Evolutionary conservation across 92 coral and sea anemone species (phyloP), one percentile per base, ranked within the genome.

Genomic region (Epizoanthus scotinus): DNA sequence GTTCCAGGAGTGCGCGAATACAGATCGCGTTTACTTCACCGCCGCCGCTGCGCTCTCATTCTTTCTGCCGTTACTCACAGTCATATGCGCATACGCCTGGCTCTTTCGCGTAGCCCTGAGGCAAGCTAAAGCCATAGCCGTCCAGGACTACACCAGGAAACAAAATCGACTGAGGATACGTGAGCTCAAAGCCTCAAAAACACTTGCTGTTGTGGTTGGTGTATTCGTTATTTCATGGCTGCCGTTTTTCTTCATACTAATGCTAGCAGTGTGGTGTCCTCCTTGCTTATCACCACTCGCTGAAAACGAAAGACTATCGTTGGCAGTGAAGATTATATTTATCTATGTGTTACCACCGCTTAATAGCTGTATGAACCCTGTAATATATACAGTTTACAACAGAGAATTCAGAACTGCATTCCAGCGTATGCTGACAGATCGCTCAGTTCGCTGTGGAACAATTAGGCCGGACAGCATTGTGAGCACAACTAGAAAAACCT

Each of bases 311-410:
- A 65, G 36, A 18, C 86, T 90, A 19, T 84, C 88, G 8, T 75
- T 71, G 42, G 84, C 91, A 5, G 60, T 90, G 26, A 82, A 84
- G 27, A 83, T 92, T 67, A 79, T 84, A 0, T 95, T 95, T 63
- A 80, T 93, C 31, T 87, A 74, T 73, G 90, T 93, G 27, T 75
- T 95, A 64, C 99, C 99, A 0, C 73, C 90, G 20, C 73, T 93
- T 61, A 95, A 95, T 91, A 90, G 95, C 78, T 90, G 94, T 36
- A 55, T 91, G 2, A 96, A 96, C 66, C 99, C 99, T 8, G 84
- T 96, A 25, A 96, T 96, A 10, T 96, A 96, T 60, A 87, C 98
- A n/a, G 86, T 93, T 3, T 96, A 89, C 84, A 96, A 96, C 91
- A 87, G 87, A 58, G 94, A 96, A 57, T 93, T 96, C 63, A 90